Evolutionary conservation across 1,140 invertebrate genomes (phyloP), one percentile per base, ranked within the genome.

Genomic region (Portunus trituberculatus): DNA sequence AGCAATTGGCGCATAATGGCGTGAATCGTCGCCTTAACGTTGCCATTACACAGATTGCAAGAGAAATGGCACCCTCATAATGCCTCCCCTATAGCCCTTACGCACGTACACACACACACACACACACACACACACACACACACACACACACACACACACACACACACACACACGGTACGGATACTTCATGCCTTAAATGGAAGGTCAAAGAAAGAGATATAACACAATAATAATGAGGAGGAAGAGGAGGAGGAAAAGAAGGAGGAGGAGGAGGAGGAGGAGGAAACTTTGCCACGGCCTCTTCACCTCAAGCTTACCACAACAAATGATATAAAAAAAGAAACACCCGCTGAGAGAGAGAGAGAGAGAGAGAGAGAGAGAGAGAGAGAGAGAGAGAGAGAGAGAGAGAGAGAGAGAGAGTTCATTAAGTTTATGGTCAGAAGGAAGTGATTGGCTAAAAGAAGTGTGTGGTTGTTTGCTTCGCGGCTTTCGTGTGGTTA

Each of bases 401-500:
- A 39, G 39, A 39, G 39, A 39, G 39, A 86, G 28, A 14, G 31
- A 45, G 86, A 45, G 25, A 20, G 90, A 31, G 83, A 31, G 39
- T 93, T 93, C 82, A 93, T 93, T 93, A 93, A 59, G 83, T 93
- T 93, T 87, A 93, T 87, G 83, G 92, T 87, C 52, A 86, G 83
- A 20, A 28, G 76, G 83, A 48, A 93, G n/a, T 31, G 92, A 84
- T 93, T 48, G 92, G 45, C 16, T 14, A 84, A 45, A 52, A 46
- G 92, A 28, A 0, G 83, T 83, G 28, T 32, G 82, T 93, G 39
- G 39, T 87, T 93, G 92, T 93, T 93, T 93, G 83, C 46, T 32
- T 67, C 12, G 6, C 32, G 52, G 90, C 90, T 76, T 76, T 76
- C 1, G 20, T 76, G 67, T 76, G 20, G 67, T 76, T 76, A 76